Percentiles rank a stretch among this genome's conserved stretches.
Evolutionary conservation across 2,113 vertebrate genomes (phyloP).

Genomic region (Trematomus loennbergii): DNA sequence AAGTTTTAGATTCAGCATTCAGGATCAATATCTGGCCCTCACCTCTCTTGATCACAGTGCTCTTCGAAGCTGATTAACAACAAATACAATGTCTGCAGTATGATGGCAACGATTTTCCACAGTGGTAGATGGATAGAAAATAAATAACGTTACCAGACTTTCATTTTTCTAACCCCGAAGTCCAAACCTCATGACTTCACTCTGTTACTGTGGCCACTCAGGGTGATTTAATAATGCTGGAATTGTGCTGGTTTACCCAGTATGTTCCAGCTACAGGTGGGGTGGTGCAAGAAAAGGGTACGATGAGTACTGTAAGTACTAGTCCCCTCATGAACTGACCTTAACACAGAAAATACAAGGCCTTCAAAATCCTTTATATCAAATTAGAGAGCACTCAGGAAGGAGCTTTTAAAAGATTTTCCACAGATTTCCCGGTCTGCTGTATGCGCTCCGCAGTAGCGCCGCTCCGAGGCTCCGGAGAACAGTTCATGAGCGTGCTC

Average conservation of each 20-base stretch:
- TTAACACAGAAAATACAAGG: not conserved
- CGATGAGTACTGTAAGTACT: not conserved
- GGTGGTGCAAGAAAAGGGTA: not conserved
- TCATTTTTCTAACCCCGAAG: not conserved
- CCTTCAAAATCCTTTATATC: not conserved
- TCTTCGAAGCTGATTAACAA: slow-evolving; percentile 33
- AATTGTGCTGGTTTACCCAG: not conserved
- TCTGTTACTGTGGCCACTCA: not conserved
- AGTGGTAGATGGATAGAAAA: not conserved
- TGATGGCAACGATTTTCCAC: slow-evolving; percentile 16
- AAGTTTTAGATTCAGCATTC: slow-evolving; percentile 12
- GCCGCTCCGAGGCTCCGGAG: too few relatives aligned
- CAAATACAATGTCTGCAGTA: slow-evolving; percentile 36
- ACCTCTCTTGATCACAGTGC: slow-evolving; percentile 18
- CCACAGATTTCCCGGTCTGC: too few relatives aligned
- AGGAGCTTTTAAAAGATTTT: not conserved
- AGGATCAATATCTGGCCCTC: slow-evolving; percentile 15
- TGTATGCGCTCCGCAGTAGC: too few relatives aligned
- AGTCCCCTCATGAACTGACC: not conserved
- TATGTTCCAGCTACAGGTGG: not conserved
- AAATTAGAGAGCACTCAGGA: not conserved
- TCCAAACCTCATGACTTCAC: slow-evolving; percentile 12
- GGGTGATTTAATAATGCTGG: not conserved
- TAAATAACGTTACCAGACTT: not conserved
- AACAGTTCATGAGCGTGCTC: too few relatives aligned